A percentile compares a stretch with the other conserved stretches of the same genome.
These are phyloP conservation scores for Ornithoptera alexandrae DNA, from an alignment of 2,888 invertebrate species.

Conservation along the genomic window DNA sequence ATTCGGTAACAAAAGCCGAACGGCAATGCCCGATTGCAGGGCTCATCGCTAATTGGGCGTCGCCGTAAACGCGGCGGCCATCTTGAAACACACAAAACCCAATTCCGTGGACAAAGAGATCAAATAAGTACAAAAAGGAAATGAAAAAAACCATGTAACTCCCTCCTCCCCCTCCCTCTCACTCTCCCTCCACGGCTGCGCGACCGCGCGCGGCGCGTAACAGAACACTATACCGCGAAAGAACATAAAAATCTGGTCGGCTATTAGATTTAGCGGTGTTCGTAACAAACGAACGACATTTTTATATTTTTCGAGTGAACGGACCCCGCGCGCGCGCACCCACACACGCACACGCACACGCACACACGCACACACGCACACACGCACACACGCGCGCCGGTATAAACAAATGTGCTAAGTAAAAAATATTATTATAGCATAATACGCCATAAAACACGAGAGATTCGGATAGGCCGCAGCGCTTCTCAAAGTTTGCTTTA, in stretches of 20 bases:
- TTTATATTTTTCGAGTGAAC: slow-evolving; percentile 47
- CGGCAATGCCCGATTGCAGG: slow-evolving; percentile 46
- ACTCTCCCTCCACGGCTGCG: too few relatives aligned
- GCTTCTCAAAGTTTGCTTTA: slow-evolving; percentile 58
- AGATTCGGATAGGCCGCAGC: slow-evolving; percentile 43
- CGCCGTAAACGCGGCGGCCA: slow-evolving; percentile 51
- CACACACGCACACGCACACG: slow-evolving; percentile 25
- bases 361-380: too few relatives aligned
- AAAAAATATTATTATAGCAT: slow-evolving; percentile 78
- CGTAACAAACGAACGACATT: slow-evolving; percentile 58
- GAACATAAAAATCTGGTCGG: slow-evolving; percentile 64
- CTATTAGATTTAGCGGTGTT: slow-evolving; percentile 60
- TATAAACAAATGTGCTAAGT: slow-evolving; percentile 76
- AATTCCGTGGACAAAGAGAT: slow-evolving; percentile 50
- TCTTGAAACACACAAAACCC: slow-evolving; percentile 47
- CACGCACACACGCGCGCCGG: slow-evolving; percentile 41
- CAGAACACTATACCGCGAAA: slow-evolving; percentile 69
- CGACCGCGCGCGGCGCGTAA: slow-evolving; percentile 56
- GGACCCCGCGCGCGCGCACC: slow-evolving; percentile 33
- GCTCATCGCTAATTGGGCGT: slow-evolving; percentile 58
- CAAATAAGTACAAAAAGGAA: slow-evolving; percentile 28
- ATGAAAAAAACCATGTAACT: too few relatives aligned
- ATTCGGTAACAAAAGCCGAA: slow-evolving; percentile 63
- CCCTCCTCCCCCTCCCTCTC: too few relatives aligned
- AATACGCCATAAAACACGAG: slow-evolving; percentile 76